Conservation (phyloP, 2,888 invertebrate species). For the Amblyjoppa proteus region DNA sequence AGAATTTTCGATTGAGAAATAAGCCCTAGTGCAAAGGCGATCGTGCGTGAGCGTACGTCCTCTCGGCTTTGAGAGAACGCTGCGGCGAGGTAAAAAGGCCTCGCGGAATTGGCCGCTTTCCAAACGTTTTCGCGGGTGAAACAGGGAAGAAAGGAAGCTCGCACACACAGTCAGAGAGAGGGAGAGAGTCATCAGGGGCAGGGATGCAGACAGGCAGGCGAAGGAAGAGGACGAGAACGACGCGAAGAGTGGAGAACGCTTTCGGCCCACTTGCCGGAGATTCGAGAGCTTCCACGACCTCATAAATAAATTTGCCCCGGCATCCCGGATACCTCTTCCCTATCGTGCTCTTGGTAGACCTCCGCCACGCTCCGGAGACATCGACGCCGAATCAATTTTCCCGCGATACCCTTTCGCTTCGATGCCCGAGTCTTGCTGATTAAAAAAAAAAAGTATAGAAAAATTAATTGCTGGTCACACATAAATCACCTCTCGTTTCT, state of each 20-base stretch:
- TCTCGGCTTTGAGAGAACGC: conserved; percentile 50
- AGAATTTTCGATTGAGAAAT: conserved; percentile 44
- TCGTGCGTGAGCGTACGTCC: conserved; percentile 59
- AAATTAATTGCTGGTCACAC: background rate
- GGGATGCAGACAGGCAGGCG: conserved; percentile 11
- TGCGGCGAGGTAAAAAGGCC: conserved; percentile 57
- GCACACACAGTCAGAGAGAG: background rate
- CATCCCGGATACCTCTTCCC: conserved; percentile 35
- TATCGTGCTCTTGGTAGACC: conserved; percentile 1
- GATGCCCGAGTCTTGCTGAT: conserved; percentile 32
- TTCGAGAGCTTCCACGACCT: conserved; percentile 63
- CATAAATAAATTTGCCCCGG: conserved; percentile 66
- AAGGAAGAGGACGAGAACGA: conserved; percentile 17
- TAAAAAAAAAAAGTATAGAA: conserved; percentile 15
- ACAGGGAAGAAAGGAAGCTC: conserved; percentile 50
- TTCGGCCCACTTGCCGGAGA: conserved; percentile 64
- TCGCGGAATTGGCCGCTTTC: conserved; percentile 68
- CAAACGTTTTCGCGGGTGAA: conserved; percentile 62
- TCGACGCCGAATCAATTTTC: conserved; percentile 64
- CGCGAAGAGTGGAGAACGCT: conserved; percentile 41
- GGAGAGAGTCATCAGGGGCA: conserved; percentile 9
- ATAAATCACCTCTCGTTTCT: conserved; percentile 17
- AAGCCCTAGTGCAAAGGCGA: conserved; percentile 54
- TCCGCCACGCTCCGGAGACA: conserved; percentile 38
- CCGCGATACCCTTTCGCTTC: conserved; percentile 47